These are phyloP conservation scores for Zaprionus lachaisei DNA, from an alignment of 1,140 invertebrate species.

Conservation along the genomic window DNA sequence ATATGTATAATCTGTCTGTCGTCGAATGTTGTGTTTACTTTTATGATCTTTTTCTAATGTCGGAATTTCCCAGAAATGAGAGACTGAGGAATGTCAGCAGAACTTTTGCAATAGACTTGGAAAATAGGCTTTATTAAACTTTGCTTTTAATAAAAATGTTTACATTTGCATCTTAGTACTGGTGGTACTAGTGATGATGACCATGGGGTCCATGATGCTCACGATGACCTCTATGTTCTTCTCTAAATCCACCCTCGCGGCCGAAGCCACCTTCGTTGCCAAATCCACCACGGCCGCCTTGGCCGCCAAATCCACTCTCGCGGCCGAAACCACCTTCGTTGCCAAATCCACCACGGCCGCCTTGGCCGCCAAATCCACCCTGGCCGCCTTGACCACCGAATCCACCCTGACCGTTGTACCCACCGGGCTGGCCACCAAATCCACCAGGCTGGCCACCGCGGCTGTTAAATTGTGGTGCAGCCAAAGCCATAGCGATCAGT, in stretches of 20 bases:
- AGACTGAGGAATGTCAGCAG: no score
- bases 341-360: slow-evolving; percentile 24
- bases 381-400: slow-evolving; percentile 18
- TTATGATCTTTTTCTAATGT: no score
- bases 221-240: neutral
- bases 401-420: slow-evolving; percentile 19
- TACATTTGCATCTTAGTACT: neutral
- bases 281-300: slow-evolving; percentile 30
- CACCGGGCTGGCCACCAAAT: slow-evolving; percentile 12
- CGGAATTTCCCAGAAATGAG: no score
- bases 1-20: no score
- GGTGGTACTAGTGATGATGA: neutral
- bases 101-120: no score
- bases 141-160: neutral
- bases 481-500: neutral
- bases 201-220: neutral
- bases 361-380: slow-evolving; percentile 20
- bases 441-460: slow-evolving; percentile 32
- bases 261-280: slow-evolving; percentile 3
- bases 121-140: neutral
- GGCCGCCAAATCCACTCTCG: slow-evolving; percentile 25
- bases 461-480: neutral
- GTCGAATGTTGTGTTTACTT: no score
- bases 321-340: slow-evolving; percentile 2
- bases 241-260: neutral